These are phyloP conservation scores for Sternarchorhynchus goeldii DNA, from an alignment of 2,797 vertebrate genomes.

Conservation along the genomic window DNA sequence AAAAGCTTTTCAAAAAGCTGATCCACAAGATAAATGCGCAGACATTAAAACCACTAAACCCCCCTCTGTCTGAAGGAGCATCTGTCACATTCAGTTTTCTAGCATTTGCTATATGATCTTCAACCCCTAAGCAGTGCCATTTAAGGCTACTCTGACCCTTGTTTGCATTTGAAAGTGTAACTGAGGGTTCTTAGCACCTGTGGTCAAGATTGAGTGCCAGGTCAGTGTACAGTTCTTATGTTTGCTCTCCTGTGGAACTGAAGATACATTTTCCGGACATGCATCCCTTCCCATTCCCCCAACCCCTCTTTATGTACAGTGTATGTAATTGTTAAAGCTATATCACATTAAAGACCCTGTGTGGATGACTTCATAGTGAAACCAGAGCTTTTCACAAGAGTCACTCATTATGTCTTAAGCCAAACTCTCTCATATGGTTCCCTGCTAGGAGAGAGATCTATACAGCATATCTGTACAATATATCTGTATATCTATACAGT, in stretches of 20 bases:
- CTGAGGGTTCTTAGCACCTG: not conserved
- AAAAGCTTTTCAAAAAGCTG: too few relatives aligned
- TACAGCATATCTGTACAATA: not conserved
- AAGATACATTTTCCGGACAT: slow-evolving; percentile 65
- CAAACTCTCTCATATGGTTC: slow-evolving; percentile 54
- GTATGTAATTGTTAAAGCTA: slow-evolving; percentile 74
- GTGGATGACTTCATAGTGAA: slow-evolving; percentile 75
- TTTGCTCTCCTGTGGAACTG: slow-evolving; percentile 52
- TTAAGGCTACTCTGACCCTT: not conserved
- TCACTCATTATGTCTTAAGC: slow-evolving; percentile 64
- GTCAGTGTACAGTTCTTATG: slow-evolving; percentile 43
- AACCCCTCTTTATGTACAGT: slow-evolving; percentile 54
- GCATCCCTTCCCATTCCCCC: slow-evolving; percentile 61
- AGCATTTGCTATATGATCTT: not conserved
- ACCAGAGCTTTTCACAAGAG: slow-evolving; percentile 70
- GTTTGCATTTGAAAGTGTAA: not conserved
- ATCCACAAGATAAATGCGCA: not conserved
- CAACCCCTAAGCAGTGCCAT: slow-evolving; percentile 1
- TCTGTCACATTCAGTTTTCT: not conserved
- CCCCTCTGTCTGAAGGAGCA: not conserved
- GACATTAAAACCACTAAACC: slow-evolving; percentile 9
- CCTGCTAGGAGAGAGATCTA: slow-evolving; percentile 45
- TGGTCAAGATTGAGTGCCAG: not conserved
- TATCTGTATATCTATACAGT: slow-evolving; percentile 11
- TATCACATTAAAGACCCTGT: slow-evolving; percentile 73